Evolutionary conservation across 2,888 invertebrate species (phyloP), one percentile per base, ranked within the genome.

Genomic region (Tribolium freemani): DNA sequence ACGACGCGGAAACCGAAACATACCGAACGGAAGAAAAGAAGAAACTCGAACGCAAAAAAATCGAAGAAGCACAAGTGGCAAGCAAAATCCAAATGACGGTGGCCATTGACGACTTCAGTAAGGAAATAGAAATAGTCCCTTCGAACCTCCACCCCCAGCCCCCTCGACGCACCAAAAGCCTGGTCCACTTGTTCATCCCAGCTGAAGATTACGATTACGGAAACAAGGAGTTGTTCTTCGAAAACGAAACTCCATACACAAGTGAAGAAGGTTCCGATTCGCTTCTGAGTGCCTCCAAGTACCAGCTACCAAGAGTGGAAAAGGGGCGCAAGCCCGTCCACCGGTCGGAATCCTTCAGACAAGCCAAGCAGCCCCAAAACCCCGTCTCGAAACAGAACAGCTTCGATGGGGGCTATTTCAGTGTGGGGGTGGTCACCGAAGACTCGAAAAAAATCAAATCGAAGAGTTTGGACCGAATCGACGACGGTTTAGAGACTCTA

Each of bases 111-210:
- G 90, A 89, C 78, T 89, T 89, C 1, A 86, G 89, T 16, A 81
- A 89, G 88, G 74, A 89, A 87, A 88, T 90, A 48, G 93, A 93
- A 78, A 94, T 94, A 54, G 89, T 95, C 1, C 95, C 95, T 0
- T 91, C 90, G 0, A 93, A 93, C 84, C 89, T 95, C 68, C 89
- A 94, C 63, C 95, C 95, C 0, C 94, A 94, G 83, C 95, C 95
- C 54, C 95, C 95, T 0, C 89, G 94, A 76, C 92, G 93, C 84
- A 89, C 93, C 0, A 90, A 92, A 69, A 94, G 93, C 66, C 84
- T 94, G 60, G 89, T 92, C 2, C 93, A 93, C 84, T 86, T 93
- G 56, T 91, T 92, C 79, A 88, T 91, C 51, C 90, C 91, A 74
- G 88, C 90, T 2, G 89, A 89, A 11, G 93, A 92, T 79, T 86